Evolutionary conservation across 1,140 invertebrate species (phyloP), one percentile per base, ranked within the genome.

Genomic region (Palaemon carinicauda): DNA sequence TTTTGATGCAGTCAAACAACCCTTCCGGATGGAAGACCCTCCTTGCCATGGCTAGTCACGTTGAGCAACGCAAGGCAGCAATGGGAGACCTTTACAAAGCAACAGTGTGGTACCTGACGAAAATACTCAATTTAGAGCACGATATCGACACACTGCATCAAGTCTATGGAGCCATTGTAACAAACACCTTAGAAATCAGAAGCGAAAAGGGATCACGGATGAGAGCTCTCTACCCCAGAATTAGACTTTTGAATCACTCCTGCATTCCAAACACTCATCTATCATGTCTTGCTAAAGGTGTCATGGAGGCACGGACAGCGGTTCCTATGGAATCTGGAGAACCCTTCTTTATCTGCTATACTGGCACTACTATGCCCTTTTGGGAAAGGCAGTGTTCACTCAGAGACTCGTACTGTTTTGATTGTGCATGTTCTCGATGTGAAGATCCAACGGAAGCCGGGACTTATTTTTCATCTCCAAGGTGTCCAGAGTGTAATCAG

Each of bases 251-350:
- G 51, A 96, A 96, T 89, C 95, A 96, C 91, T 94, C 93, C 84
- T 97, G 96, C 90, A 91, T 92, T 7, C 94, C 96, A 0, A 96
- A 96, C 91, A 94, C 95, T 89, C 93, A 94, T n/a, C 96, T 96
- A 90, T 95, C 94, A 87, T 96, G 96, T 90, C 96, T 94, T 87
- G 95, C 96, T 90, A 94, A 94, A 1, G 90, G 82, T 69, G 88
- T 86, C 53, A 94, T 93, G 1, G 92, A 96, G 1, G 88, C 73
- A 10, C 71, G 89, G 21, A 87, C 89, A 12, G 51, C 87, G 9
- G 80, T 86, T n/a, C 41, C 41, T 24, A 60, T 89, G 50, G 33
- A 86, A 24, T 50, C 52, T 50, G 85, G 86, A 7, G 88, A 87
- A 21, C 71, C 74, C 1, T 65, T 89, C 19, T 82, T 52, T 31